Percentiles rank a stretch among this genome's conserved stretches.
phyloP scores from a whole-genome alignment of 2,888 invertebrate species.

The Cremastinae sp. region DNA sequence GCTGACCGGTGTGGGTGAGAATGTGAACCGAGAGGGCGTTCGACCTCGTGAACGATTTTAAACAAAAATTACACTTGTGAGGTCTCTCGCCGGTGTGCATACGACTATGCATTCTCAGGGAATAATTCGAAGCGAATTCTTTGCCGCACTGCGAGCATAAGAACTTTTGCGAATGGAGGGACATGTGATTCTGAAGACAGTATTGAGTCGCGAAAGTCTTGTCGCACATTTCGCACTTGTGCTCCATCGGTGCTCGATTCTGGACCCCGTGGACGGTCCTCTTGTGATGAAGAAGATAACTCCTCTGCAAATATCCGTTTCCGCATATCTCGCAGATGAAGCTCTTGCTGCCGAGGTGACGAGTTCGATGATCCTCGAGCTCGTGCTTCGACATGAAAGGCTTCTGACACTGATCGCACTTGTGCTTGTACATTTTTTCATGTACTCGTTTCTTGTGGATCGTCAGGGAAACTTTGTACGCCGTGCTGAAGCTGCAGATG shows the following conservation, averaged over 20 bases:
- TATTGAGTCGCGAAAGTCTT: conserved; percentile 61
- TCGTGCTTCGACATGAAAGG: conserved; percentile 62
- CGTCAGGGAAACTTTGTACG: conserved; percentile 59
- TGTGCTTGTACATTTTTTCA: conserved; percentile 50
- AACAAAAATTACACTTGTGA: conserved; percentile 50
- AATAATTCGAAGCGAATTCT: conserved; percentile 59
- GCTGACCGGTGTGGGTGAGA: conserved; percentile 50
- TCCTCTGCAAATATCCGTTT: conserved; percentile 56
- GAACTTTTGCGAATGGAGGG: conserved; percentile 64
- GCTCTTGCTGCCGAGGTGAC: conserved; percentile 49
- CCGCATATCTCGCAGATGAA: conserved; percentile 66
- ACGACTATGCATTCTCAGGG: conserved; percentile 53
- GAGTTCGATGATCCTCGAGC: conserved; percentile 58
- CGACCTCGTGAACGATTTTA: conserved; percentile 55
- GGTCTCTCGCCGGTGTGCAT: conserved; percentile 58
- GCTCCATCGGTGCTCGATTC: conserved; percentile 56
- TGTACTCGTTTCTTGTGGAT: conserved; percentile 61
- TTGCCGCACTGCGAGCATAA: conserved; percentile 63
- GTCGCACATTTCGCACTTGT: conserved; percentile 55
- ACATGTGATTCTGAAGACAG: conserved; percentile 58
- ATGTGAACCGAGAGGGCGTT: conserved; percentile 55
- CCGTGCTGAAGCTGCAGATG: conserved; percentile 51
- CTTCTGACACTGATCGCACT: conserved; percentile 61
- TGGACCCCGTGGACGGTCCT: conserved; percentile 57
- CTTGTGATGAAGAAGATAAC: conserved; percentile 51